Conservation (phyloP, 2,888 invertebrate species). For the Hyppa rectilinea region DNA sequence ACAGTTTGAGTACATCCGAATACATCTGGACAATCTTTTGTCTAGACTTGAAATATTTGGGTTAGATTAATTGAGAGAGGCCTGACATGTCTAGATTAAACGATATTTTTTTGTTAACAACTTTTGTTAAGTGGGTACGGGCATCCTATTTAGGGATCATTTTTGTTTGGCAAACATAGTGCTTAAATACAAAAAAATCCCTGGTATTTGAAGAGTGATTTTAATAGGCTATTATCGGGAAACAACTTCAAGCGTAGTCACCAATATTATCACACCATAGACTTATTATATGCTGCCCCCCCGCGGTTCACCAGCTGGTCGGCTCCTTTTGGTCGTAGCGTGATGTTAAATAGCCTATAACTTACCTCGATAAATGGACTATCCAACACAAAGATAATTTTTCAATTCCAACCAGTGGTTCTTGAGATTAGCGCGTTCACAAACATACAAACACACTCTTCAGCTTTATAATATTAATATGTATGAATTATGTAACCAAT, state of each 20-base stretch:
- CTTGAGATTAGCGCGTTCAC: too few species aligned
- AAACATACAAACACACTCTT: too few species aligned
- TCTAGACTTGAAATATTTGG: slow-evolving; percentile 57
- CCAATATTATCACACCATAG: neutral
- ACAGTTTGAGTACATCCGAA: slow-evolving; percentile 36
- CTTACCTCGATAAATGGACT: too few species aligned
- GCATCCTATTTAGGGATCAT: slow-evolving; percentile 6
- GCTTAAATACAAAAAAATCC: neutral
- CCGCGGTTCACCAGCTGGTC: too few species aligned
- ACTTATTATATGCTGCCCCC: too few species aligned
- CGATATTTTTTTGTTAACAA: slow-evolving; percentile 35
- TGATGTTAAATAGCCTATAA: too few species aligned
- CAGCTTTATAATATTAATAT: too few species aligned
- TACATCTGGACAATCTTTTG: slow-evolving; percentile 42
- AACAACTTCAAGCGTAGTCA: neutral
- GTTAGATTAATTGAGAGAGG: slow-evolving; percentile 17
- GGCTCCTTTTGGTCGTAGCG: too few species aligned
- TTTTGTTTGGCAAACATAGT: neutral
- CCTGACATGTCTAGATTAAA: neutral
- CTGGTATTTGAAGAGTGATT: neutral
- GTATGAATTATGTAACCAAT: too few species aligned
- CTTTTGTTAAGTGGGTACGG: neutral
- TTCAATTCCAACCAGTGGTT: too few species aligned
- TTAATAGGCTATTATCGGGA: neutral
- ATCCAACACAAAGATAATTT: too few species aligned